These are phyloP conservation scores for Tenualosa thibaudeaui DNA, from an alignment of 2,797 vertebrate genomes.

Conservation along the genomic window DNA sequence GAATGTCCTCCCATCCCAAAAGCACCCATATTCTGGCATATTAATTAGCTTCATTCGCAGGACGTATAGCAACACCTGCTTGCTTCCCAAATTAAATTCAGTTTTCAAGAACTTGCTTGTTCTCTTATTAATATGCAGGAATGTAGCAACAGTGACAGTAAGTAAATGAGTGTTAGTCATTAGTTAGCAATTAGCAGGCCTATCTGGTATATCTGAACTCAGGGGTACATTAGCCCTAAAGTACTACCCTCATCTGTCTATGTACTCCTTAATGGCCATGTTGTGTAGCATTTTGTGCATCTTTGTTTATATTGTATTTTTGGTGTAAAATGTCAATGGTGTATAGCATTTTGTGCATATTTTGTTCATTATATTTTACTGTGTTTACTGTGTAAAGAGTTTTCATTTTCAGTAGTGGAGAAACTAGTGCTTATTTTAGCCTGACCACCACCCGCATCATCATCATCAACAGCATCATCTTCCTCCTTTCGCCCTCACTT, in stretches of 20 bases:
- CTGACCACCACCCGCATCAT: background rate
- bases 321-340: too few species aligned
- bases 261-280: background rate
- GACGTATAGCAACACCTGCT: background rate
- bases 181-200: background rate
- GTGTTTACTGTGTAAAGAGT: background rate
- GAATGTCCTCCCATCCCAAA: background rate
- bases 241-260: background rate
- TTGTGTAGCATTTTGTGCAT: too few species aligned
- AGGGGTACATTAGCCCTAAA: background rate
- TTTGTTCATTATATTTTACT: too few species aligned
- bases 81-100: background rate
- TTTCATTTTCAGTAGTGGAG: background rate
- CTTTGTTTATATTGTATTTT: too few species aligned
- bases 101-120: background rate
- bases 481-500: slow-evolving; percentile 57
- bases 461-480: background rate
- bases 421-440: background rate
- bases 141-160: background rate
- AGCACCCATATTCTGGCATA: background rate
- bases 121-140: background rate
- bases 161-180: background rate
- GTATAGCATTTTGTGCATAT: too few species aligned
- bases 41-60: background rate
- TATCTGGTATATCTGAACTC: background rate